These are phyloP conservation scores for Lasioglossum oenotherae DNA, from an alignment of 2,888 invertebrate genomes.

Conservation along the genomic window DNA sequence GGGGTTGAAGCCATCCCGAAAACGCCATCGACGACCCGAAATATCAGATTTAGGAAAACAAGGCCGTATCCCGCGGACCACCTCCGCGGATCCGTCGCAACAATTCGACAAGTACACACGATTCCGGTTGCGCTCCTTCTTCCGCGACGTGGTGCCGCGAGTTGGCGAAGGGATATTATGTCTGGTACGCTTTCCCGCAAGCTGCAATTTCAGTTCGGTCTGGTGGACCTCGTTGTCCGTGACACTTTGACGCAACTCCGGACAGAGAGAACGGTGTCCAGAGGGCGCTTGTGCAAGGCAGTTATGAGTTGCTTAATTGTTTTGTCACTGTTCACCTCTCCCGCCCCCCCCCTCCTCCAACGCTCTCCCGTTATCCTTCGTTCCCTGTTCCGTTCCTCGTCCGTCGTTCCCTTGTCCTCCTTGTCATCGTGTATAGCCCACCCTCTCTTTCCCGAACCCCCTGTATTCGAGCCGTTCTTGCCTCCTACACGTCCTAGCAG, in stretches of 20 bases:
- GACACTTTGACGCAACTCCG: constrained; percentile 83
- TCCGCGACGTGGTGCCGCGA: constrained; percentile 58
- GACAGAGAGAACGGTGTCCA: constrained; percentile 72
- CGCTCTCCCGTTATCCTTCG: constrained; percentile 13
- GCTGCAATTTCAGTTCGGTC: constrained; percentile 82
- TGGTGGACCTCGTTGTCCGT: constrained; percentile 82
- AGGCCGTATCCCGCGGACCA: not conserved
- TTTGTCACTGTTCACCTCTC: constrained; percentile 81
- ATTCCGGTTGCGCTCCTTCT: constrained; percentile 51
- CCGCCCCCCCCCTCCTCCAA: not conserved
- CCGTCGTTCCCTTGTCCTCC: constrained; percentile 36
- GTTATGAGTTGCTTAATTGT: constrained; percentile 84
- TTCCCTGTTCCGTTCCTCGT: constrained; percentile 46
- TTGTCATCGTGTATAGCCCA: constrained; percentile 44
- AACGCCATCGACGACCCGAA: not conserved
- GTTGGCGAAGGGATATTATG: constrained; percentile 74
- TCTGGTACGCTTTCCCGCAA: constrained; percentile 71
- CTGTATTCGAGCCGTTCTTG: constrained; percentile 51
- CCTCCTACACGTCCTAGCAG: constrained; percentile 58
- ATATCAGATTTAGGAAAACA: not conserved
- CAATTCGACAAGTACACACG: constrained; percentile 43
- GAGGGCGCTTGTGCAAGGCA: constrained; percentile 79
- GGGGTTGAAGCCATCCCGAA: not conserved
- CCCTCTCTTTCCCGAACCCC: constrained; percentile 27
- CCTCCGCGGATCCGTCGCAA: constrained; percentile 32